phyloP scores from a whole-genome alignment of 2,888 invertebrate genomes.

The Ferrisia virgata region DNA sequence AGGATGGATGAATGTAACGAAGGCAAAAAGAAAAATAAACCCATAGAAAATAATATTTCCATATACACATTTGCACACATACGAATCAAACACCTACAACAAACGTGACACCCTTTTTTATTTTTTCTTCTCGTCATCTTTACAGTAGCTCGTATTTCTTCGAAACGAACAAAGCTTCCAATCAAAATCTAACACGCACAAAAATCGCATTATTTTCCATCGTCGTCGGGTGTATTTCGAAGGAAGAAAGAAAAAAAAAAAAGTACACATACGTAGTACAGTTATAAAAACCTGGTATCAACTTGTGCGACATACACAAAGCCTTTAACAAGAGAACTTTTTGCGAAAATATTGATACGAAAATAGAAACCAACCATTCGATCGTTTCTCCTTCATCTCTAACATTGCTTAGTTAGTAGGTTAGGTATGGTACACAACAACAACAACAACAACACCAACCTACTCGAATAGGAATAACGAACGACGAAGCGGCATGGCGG shows the following conservation, averaged over 20 bases:
- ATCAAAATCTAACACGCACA: not conserved
- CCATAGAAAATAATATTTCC: too few species aligned
- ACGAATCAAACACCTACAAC: not conserved
- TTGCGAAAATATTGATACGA: slow-evolving; percentile 25
- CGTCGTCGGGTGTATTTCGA: too few species aligned
- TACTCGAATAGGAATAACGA: too few species aligned
- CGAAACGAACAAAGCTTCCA: not conserved
- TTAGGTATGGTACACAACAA: too few species aligned
- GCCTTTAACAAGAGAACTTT: slow-evolving; percentile 9
- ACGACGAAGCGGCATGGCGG: not conserved
- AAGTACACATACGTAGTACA: not conserved
- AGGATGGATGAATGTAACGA: not conserved
- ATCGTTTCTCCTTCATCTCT: not conserved
- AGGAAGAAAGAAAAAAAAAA: too few species aligned
- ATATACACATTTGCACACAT: not conserved
- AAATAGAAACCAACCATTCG: slow-evolving; percentile 15
- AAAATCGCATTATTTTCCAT: not conserved
- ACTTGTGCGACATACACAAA: not conserved
- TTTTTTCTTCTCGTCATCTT: not conserved
- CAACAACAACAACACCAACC: too few species aligned
- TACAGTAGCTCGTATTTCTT: not conserved
- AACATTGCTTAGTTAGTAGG: too few species aligned
- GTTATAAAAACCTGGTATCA: not conserved
- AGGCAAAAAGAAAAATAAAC: not conserved
- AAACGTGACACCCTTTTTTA: not conserved